These are phyloP conservation scores for Branchellion lobata DNA, from an alignment of 2,888 invertebrate genomes.

Conservation along the genomic window DNA sequence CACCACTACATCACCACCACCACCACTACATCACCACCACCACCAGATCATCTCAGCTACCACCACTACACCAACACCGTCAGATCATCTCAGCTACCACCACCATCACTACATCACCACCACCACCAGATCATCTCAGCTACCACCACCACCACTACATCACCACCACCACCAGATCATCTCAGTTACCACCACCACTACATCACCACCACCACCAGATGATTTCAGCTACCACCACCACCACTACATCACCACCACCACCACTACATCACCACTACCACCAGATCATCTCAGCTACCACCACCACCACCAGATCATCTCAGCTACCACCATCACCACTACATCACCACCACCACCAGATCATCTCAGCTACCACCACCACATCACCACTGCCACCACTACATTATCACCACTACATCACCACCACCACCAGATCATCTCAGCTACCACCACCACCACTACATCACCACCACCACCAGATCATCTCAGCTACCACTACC, in stretches of 20 bases:
- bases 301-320: slow-evolving; percentile 68
- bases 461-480: no score
- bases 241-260: slow-evolving; percentile 63
- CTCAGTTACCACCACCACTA: slow-evolving; percentile 69
- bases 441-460: no score
- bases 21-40: slow-evolving; percentile 66
- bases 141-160: slow-evolving; percentile 65
- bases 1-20: slow-evolving; percentile 63
- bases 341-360: no score
- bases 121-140: slow-evolving; percentile 65
- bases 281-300: slow-evolving; percentile 69
- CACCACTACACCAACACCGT: slow-evolving; percentile 12
- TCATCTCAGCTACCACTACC: no score
- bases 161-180: slow-evolving; percentile 64
- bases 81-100: slow-evolving; percentile 70
- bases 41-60: slow-evolving; percentile 60
- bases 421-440: no score
- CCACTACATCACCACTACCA: slow-evolving; percentile 28
- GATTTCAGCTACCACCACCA: slow-evolving; percentile 67
- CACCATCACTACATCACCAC: slow-evolving; percentile 66
- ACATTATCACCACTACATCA: no score
- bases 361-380: no score
- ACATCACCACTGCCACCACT: no score
- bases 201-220: slow-evolving; percentile 62
- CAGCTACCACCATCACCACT: no score